Conservation (phyloP, 2,888 invertebrate species). For the Drosophila anomalata region DNA sequence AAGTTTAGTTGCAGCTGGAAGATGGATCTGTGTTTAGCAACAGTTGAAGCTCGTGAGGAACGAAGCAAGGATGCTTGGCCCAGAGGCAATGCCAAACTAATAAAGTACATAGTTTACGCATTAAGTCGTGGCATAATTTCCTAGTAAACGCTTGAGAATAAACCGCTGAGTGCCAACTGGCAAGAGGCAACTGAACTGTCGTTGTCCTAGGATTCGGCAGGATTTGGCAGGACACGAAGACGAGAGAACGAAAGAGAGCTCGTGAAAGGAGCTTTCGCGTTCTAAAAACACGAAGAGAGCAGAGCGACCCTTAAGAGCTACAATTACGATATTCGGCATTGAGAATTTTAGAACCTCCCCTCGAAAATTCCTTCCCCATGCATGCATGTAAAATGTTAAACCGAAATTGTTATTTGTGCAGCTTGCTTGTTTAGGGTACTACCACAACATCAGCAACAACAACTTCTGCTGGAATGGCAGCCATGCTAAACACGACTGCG, state of each 20-base stretch:
- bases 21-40: constrained; percentile 39
- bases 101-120: constrained; percentile 65
- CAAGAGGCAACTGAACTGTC: constrained; percentile 61
- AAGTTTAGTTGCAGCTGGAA: constrained; percentile 16
- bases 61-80: constrained; percentile 14
- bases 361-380: constrained; percentile 22
- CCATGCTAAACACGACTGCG: constrained; percentile 48
- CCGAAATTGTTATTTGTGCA: constrained; percentile 73
- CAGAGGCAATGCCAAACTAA: constrained; percentile 35
- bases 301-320: constrained; percentile 39
- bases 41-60: constrained; percentile 27
- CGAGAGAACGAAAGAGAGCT: constrained; percentile 4
- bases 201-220: constrained; percentile 44
- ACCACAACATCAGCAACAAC: constrained; percentile 32
- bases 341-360: constrained; percentile 16
- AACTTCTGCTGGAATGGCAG: constrained; percentile 22
- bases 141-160: constrained; percentile 38
- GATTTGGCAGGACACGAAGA: constrained; percentile 6
- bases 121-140: constrained; percentile 63
- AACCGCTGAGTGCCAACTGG: constrained; percentile 40
- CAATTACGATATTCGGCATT: constrained; percentile 57
- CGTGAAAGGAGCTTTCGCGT: constrained; percentile 57
- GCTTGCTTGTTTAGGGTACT: constrained; percentile 67
- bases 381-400: constrained; percentile 62
- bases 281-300: constrained; percentile 57